Conservation (phyloP, 2,113 vertebrate genomes). For the Micromys minutus region DNA sequence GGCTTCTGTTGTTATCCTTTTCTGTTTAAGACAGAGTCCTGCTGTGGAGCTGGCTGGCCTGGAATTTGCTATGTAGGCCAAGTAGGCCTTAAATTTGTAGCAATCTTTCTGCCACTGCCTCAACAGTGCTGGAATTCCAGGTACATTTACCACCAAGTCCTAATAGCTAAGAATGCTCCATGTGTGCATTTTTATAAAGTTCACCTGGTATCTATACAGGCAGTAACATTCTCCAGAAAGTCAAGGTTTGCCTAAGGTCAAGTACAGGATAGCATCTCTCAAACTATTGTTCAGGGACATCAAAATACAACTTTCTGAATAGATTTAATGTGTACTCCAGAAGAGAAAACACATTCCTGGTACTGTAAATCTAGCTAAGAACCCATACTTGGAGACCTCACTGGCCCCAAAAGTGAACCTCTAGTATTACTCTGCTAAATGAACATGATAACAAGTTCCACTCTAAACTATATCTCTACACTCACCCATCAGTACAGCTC, state of each 20-base stretch:
- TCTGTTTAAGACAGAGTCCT: neutral
- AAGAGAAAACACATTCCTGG: neutral
- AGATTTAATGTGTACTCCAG: neutral
- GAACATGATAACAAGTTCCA: neutral
- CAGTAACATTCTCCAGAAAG: neutral
- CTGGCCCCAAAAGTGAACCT: neutral
- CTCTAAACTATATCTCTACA: neutral
- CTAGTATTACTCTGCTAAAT: neutral
- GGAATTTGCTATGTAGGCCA: neutral
- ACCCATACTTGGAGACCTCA: neutral
- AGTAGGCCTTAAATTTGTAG: neutral
- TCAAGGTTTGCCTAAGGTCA: neutral
- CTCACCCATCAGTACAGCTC: neutral
- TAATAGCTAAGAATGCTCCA: neutral
- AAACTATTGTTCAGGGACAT: neutral
- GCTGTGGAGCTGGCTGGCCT: neutral
- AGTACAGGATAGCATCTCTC: neutral
- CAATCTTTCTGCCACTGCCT: neutral
- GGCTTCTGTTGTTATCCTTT: neutral
- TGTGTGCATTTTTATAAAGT: neutral
- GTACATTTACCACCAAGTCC: neutral
- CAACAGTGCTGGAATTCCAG: neutral
- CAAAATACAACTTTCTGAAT: neutral
- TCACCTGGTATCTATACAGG: neutral
- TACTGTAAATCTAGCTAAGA: neutral